A percentile compares a stretch with the other conserved stretches of the same genome.
Evolutionary conservation across 2,888 invertebrate species (phyloP).

Genomic region (Chloroclysta siterata): DNA sequence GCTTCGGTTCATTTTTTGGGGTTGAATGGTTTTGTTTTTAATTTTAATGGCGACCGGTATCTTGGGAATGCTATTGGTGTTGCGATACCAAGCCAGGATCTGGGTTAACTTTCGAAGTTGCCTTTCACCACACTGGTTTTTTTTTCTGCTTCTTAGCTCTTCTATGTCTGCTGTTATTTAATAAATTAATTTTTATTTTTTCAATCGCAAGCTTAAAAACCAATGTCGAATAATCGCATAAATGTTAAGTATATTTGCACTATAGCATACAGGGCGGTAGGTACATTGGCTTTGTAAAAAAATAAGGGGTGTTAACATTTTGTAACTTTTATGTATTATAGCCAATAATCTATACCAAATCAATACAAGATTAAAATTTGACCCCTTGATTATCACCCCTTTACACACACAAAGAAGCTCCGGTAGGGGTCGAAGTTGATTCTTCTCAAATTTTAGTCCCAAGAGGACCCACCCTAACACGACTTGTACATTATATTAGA

Average conservation of each 20-base stretch:
- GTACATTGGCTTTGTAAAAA: neutral
- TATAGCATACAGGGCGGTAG: no score
- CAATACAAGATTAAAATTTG: conserved; percentile 45
- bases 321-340: conserved; percentile 23
- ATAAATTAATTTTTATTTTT: no score
- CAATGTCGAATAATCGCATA: no score
- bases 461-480: conserved; percentile 68
- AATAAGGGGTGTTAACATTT: conserved; percentile 18
- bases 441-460: conserved; percentile 71
- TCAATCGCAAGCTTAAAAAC: no score
- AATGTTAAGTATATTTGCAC: no score
- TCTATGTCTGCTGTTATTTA: no score
- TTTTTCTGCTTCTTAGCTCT: no score
- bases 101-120: neutral
- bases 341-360: conserved; percentile 39
- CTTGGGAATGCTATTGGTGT: conserved; percentile 21
- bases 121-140: neutral
- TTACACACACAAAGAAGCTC: conserved; percentile 34
- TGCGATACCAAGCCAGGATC: neutral
- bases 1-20: conserved; percentile 68
- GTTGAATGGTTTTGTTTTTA: conserved; percentile 60
- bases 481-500: conserved; percentile 66
- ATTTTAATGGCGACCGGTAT: conserved; percentile 48
- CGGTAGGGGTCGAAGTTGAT: conserved; percentile 52
- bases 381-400: conserved; percentile 52